These are phyloP conservation scores for Palaemon carinicauda DNA, from an alignment of 1,140 invertebrate genomes.

Conservation along the genomic window DNA sequence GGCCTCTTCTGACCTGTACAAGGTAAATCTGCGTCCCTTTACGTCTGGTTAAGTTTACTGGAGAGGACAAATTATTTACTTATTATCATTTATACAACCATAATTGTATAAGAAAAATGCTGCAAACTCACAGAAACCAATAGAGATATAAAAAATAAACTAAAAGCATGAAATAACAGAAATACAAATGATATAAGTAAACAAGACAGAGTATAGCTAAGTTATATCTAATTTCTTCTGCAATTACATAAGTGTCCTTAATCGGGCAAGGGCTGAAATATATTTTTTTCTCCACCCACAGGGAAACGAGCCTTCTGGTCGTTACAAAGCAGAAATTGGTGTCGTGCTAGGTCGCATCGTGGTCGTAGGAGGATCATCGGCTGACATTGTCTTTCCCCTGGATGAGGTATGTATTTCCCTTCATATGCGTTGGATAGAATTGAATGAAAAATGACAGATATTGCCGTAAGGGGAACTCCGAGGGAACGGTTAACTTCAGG, in stretches of 20 bases:
- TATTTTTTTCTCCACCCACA: not conserved
- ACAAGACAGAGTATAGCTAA: too few species aligned
- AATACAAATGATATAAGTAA: not conserved
- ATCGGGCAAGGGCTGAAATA: not conserved
- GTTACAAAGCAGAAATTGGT: conserved; percentile 23
- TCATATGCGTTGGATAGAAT: not conserved
- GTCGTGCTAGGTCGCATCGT: conserved; percentile 1
- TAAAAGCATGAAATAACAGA: too few species aligned
- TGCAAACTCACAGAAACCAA: too few species aligned
- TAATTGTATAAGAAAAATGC: too few species aligned
- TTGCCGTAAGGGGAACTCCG: too few species aligned
- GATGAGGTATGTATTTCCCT: not conserved
- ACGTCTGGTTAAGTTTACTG: not conserved
- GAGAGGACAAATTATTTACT: not conserved
- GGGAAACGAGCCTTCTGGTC: not conserved
- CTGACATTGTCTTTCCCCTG: not conserved
- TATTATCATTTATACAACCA: not conserved
- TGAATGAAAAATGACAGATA: not conserved
- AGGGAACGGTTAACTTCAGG: too few species aligned
- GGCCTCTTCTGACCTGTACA: not conserved
- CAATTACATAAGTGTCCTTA: not conserved
- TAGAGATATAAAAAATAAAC: too few species aligned
- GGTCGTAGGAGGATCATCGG: not conserved
- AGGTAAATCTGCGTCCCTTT: not conserved
- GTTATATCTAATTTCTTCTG: not conserved